These are phyloP conservation scores for Vulpes lagopus DNA, from an alignment of 2,113 vertebrate species.

Conservation along the genomic window DNA sequence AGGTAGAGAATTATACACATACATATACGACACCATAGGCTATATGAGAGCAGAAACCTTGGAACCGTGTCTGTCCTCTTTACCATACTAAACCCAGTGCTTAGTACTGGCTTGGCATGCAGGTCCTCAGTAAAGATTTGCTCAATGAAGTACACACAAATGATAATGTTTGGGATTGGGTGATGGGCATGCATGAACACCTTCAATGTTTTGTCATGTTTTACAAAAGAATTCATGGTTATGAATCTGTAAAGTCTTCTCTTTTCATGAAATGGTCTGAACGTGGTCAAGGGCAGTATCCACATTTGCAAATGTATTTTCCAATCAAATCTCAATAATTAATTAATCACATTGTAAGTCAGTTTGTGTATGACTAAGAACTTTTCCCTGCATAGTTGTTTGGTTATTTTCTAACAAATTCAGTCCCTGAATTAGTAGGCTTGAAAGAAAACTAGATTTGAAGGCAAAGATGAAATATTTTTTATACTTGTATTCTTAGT, in stretches of 20 bases:
- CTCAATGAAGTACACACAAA: background rate
- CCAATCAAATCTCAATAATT: constrained; percentile 1
- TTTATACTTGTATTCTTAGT: background rate
- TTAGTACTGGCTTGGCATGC: background rate
- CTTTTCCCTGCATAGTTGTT: background rate
- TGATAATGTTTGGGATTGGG: background rate
- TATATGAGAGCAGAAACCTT: background rate
- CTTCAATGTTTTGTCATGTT: constrained; percentile 15
- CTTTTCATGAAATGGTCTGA: background rate
- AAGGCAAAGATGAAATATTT: background rate
- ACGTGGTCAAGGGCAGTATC: background rate
- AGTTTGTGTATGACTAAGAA: constrained; percentile 34
- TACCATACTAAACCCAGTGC: background rate
- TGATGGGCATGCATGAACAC: background rate
- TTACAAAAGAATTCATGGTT: background rate
- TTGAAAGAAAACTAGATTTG: constrained; percentile 42
- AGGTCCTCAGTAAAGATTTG: constrained; percentile 40
- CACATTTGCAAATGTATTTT: constrained; percentile 43
- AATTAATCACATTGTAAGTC: constrained; percentile 11
- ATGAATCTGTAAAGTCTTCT: constrained; percentile 5
- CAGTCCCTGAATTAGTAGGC: background rate
- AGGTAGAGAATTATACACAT: background rate
- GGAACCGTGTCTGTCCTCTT: background rate
- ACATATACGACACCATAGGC: background rate
- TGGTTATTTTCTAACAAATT: constrained; percentile 31